These are phyloP conservation scores for Deilephila elpenor DNA, from an alignment of 2,888 invertebrate species.

Conservation along the genomic window DNA sequence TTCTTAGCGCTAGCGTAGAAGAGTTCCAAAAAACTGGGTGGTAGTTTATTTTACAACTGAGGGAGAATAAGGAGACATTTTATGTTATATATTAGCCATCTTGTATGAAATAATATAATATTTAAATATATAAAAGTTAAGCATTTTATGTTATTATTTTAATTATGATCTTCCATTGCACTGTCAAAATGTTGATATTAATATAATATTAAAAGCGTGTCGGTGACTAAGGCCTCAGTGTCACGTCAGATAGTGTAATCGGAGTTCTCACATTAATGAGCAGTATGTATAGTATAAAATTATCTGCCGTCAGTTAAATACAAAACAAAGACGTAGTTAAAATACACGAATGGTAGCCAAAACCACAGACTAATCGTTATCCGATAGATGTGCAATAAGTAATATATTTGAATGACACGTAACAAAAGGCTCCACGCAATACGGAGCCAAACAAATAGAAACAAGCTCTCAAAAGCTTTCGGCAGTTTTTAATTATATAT, in stretches of 20 bases:
- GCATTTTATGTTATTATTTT: neutral
- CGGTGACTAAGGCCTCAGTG: neutral
- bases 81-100: slow-evolving; percentile 3
- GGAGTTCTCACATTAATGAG: neutral
- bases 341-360: neutral
- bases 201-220: neutral
- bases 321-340: neutral
- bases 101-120: neutral
- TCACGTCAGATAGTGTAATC: neutral
- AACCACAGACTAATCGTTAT: too few species aligned
- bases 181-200: neutral
- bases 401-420: neutral
- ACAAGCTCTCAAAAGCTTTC: neutral
- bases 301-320: neutral
- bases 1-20: too few species aligned
- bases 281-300: slow-evolving; percentile 1
- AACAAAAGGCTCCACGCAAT: neutral
- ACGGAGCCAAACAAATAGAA: neutral
- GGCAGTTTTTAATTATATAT: slow-evolving; percentile 9
- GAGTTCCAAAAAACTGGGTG: neutral
- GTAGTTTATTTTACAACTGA: neutral
- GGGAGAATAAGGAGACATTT: neutral
- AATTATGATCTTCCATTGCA: neutral
- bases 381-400: too few species aligned
- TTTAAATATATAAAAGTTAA: slow-evolving; percentile 3